Evolutionary conservation across 2,113 vertebrate genomes (phyloP).

Genomic region (Cathartes aura): DNA sequence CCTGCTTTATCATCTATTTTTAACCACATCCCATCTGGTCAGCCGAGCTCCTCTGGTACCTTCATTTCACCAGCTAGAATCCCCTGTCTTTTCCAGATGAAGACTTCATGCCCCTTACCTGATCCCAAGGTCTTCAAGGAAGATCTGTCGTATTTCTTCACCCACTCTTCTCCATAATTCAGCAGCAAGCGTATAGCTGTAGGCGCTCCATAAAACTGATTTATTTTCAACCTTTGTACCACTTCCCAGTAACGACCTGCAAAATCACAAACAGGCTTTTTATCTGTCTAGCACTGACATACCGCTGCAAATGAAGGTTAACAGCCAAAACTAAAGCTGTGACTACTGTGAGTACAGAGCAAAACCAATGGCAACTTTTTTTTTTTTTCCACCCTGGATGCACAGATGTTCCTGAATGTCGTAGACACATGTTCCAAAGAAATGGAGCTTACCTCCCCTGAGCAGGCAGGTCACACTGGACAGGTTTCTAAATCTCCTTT

Average conservation of each 20-base stretch:
- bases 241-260: conserved; percentile 93
- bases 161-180: conserved; percentile 87
- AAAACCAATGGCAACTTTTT: background rate
- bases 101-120: conserved; percentile 72
- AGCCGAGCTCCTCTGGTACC: background rate
- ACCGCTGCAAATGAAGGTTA: background rate
- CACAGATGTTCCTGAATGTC: background rate
- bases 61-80: background rate
- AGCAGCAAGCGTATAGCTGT: conserved; percentile 89
- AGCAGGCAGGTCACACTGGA: background rate
- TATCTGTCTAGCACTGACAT: background rate
- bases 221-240: conserved; percentile 87
- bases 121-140: conserved; percentile 88
- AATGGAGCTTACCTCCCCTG: background rate
- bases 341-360: background rate
- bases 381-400: background rate
- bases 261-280: background rate
- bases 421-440: background rate
- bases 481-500: background rate
- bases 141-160: conserved; percentile 90
- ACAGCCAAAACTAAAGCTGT: background rate
- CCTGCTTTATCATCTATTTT: background rate
- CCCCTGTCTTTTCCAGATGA: background rate
- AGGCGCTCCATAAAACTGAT: conserved; percentile 91
- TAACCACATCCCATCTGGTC: background rate